Evolutionary conservation across 92 coral and sea anemone species (phyloP).

Genomic region (Epizoanthus scotinus): DNA sequence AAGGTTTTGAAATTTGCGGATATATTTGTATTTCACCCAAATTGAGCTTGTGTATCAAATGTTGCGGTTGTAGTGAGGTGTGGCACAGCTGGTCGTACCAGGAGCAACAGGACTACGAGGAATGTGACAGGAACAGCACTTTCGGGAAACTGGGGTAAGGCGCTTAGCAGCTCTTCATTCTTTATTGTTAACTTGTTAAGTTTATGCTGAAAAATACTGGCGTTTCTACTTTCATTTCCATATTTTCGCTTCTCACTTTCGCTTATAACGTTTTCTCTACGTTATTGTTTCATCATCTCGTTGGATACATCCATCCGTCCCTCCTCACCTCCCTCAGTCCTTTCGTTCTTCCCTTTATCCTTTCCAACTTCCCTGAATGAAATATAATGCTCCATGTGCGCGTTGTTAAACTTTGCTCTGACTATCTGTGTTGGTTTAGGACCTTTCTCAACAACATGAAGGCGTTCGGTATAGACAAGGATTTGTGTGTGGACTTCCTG

Average conservation of each 20-base stretch:
- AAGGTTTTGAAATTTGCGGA: no score
- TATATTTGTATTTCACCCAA: no score
- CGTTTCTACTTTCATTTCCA: no score
- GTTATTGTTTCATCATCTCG: not conserved
- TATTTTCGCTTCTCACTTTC: not conserved
- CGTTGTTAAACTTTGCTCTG: no score
- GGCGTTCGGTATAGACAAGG: conserved; percentile 84
- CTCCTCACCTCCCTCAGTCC: no score
- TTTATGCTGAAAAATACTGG: not conserved
- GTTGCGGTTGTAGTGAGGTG: conserved; percentile 63
- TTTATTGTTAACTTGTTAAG: not conserved
- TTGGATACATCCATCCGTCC: no score
- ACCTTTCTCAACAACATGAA: conserved; percentile 94
- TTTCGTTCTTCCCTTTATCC: no score
- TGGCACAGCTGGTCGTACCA: conserved; percentile 91
- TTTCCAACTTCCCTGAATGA: no score
- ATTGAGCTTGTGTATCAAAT: no score
- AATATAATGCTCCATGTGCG: no score
- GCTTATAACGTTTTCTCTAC: not conserved
- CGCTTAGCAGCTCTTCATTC: not conserved
- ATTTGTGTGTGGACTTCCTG: conserved; percentile 84
- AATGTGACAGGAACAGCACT: conserved; percentile 86
- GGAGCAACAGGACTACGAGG: conserved; percentile 78
- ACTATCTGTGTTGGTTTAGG: conserved; percentile 39
- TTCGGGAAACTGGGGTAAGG: conserved; percentile 96